Evolutionary conservation across 2,113 vertebrate genomes (phyloP), one percentile per base, ranked within the genome.

Genomic region (Labrus mixtus): DNA sequence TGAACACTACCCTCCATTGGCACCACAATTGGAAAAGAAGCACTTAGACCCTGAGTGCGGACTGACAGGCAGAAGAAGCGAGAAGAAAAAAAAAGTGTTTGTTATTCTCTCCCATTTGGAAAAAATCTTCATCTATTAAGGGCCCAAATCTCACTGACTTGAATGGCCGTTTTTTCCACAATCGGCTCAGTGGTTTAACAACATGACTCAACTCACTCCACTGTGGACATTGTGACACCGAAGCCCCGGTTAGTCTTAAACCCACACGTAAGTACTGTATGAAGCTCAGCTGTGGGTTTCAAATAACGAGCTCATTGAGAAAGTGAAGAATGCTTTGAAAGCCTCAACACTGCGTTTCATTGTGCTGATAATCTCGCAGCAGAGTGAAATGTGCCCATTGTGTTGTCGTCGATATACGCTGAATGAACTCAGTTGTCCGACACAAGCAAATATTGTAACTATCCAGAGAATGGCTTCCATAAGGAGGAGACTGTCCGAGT

Each of bases 361-460:
- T 93, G 92, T 93, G 76, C 81, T 57, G 70, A 73, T 85, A 90
- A 90, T 92, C 90, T 92, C 88, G 85, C 81, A 58, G 83, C 83
- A n/a, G 55, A 79, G 68, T 90, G 86, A 90, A 88, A 87, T 80
- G 90, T 83, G 76, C 29, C 79, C 85, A 92, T 93, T 93, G 90
- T 93, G 73, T 84, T 69, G 84, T 83, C 88, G 89, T 92, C 85
- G 86, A 91, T 83, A 91, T 83, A 71, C 83, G 82, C 87, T 93
- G 89, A 91, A 93, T 90, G 91, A 91, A 92, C 84, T 92, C 80
- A 37, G 72, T 93, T 93, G 90, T 93, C 78, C 54, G n/a, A 89
- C 89, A 90, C 92, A 90, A 90, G 89, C 90, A 90, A 92, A 93
- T 93, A 90, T 92, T 92, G 91, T 92, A 92, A 90, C 83, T 84